A percentile compares a stretch with the other conserved stretches of the same genome.
phyloP scores from a whole-genome alignment of 2,113 vertebrate genomes.

The Coregonus clupeaformis region DNA sequence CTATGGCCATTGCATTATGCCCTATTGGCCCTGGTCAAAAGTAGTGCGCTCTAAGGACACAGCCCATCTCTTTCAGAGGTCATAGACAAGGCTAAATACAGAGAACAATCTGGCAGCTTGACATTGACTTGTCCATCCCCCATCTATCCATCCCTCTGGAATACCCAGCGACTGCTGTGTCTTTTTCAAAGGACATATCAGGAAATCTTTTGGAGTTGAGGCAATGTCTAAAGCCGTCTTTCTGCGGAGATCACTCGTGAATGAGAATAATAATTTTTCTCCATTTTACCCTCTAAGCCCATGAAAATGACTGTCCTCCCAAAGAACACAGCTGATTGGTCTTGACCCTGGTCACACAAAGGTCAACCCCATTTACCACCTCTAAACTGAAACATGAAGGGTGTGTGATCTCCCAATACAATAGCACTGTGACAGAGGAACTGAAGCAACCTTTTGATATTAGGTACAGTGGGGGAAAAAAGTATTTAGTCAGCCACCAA shows the following conservation, averaged over 20 bases:
- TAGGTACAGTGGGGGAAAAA: no score
- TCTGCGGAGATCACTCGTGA: conserved; percentile 39
- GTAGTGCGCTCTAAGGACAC: not conserved
- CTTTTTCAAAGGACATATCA: conserved; percentile 31
- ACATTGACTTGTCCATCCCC: conserved; percentile 34
- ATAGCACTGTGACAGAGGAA: conserved; percentile 13
- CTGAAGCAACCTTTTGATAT: not conserved
- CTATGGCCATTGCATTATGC: not conserved
- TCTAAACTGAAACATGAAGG: conserved; percentile 27
- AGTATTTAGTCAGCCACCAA: no score
- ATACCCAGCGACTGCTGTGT: conserved; percentile 40
- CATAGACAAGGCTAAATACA: conserved; percentile 37
- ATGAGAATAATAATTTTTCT: conserved; percentile 52
- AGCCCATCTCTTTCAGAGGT: no score
- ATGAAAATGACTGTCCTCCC: conserved; percentile 47
- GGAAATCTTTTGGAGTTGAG: conserved; percentile 27
- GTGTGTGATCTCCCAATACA: conserved; percentile 48
- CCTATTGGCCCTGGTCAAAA: no score
- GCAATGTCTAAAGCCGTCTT: conserved; percentile 16
- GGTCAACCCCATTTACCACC: conserved; percentile 54
- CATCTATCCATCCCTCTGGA: conserved; percentile 2
- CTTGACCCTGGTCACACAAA: conserved; percentile 56
- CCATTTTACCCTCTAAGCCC: conserved; percentile 37
- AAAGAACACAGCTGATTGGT: conserved; percentile 54
- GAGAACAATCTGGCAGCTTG: conserved; percentile 34